Conservation (phyloP, 2,113 vertebrate genomes). For the Platichthys flesus region DNA sequence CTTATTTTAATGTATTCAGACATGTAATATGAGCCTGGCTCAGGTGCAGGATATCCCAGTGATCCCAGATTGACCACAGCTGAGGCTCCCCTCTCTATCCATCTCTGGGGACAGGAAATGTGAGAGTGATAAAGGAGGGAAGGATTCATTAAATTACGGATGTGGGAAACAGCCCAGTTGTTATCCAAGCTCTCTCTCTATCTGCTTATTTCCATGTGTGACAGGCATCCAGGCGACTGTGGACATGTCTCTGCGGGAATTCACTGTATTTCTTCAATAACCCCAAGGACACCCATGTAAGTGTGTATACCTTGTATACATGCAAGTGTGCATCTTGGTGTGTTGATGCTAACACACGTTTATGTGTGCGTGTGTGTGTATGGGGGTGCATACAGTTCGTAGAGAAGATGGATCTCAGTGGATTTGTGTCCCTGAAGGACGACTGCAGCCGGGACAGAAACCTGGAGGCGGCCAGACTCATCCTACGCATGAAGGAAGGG, state of each 20-base stretch:
- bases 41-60: constrained; percentile 68
- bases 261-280: constrained; percentile 86
- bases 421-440: constrained; percentile 84
- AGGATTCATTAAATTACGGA: constrained; percentile 39
- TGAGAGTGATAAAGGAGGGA: constrained; percentile 28
- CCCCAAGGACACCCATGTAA: constrained; percentile 84
- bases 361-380: neutral
- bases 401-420: constrained; percentile 85
- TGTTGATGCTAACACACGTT: neutral
- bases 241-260: constrained; percentile 88
- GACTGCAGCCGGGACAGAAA: constrained; percentile 80
- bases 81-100: constrained; percentile 52
- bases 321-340: neutral
- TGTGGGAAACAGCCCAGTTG: neutral
- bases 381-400: constrained; percentile 76
- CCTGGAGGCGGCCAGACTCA: constrained; percentile 77
- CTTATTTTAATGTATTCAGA: constrained; percentile 44
- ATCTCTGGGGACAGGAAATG: constrained; percentile 65
- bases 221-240: constrained; percentile 86
- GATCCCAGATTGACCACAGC: constrained; percentile 67
- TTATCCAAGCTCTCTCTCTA: neutral
- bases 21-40: constrained; percentile 64
- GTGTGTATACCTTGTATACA: constrained; percentile 12
- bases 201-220: constrained; percentile 8
- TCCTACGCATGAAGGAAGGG: constrained; percentile 82